Base-by-base conservation (phyloP, 2,888 invertebrate genomes). In the Malthinus flaveolus region DNA sequence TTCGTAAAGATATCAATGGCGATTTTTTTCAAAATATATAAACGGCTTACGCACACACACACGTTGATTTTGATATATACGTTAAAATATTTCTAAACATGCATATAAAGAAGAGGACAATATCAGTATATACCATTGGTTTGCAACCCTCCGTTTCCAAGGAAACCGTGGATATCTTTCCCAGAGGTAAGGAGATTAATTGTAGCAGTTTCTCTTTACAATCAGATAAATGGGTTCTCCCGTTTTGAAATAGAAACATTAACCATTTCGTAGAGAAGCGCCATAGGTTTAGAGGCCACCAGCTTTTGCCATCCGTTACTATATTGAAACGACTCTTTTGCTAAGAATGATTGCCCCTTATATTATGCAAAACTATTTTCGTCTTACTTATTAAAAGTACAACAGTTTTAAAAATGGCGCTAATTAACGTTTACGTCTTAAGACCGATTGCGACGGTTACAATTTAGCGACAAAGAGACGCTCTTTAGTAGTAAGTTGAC, bases 141-240 rank as follows among this genome's bases (percentile, higher is more conserved):
- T 66, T 68, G 65, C 67, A 66, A 66, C 68, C 68, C 72, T 70
- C 68, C 66, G 71, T 75, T 72, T 68, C 71, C 72, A 61, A 63
- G 73, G 70, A 66, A 73, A 74, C 73, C 65, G 52, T 59, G 73
- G 75, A 76, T 77, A 77, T 76, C 74, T 76, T 72, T 76, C 76
- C 76, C 76, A 75, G 73, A 77, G 76, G 77, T 77, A 77, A 77
- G 75, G 75, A 77, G 77, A 78, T 78, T 78, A 78, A 78, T 78
- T 76, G 77, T 73, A 73, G 75, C 74, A 76, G 77, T 77, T 77
- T 76, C 77, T 77, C 76, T 76, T 77, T 75, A 75, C 77, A 75
- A 78, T 77, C 76, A 75, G 73, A 76, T 76, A 76, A 76, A 76
- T 76, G 75, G 75, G 73, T 71, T 75, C 73, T 73, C 75, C 75